These are phyloP conservation scores for Gymnoscelis rufifasciata DNA, from an alignment of 2,888 invertebrate genomes.

Conservation along the genomic window DNA sequence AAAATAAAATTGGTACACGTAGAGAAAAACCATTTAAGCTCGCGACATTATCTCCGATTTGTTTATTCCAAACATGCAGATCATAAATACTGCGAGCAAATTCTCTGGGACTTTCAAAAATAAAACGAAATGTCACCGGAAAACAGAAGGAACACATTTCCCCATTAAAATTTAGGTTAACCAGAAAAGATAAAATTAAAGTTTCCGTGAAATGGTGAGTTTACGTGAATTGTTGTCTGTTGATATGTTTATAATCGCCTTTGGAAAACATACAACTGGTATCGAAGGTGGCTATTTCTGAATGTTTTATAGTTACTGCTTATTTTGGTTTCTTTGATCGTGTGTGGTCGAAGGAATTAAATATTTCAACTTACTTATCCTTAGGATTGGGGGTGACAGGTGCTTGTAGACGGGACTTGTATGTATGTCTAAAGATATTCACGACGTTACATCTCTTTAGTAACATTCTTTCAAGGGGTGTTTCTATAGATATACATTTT, in stretches of 20 bases:
- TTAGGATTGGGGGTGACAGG: background rate
- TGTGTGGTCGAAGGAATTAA: slow-evolving; percentile 60
- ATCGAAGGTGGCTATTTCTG: slow-evolving; percentile 56
- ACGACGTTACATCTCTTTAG: no score
- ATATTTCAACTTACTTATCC: slow-evolving; percentile 24
- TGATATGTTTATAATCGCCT: slow-evolving; percentile 70
- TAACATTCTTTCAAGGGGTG: no score
- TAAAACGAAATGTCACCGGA: slow-evolving; percentile 8
- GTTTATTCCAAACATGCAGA: no score
- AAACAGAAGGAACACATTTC: slow-evolving; percentile 12
- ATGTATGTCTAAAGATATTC: no score
- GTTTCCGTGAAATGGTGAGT: slow-evolving; percentile 52
- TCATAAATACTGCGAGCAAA: background rate
- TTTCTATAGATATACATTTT: no score
- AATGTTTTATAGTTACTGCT: slow-evolving; percentile 60
- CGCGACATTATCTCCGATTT: no score
- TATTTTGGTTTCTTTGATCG: slow-evolving; percentile 57
- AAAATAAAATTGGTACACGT: no score
- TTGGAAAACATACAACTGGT: slow-evolving; percentile 50
- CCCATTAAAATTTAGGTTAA: slow-evolving; percentile 21
- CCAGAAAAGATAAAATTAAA: slow-evolving; percentile 37
- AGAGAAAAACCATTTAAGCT: no score
- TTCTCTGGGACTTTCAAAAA: background rate
- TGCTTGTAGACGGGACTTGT: background rate
- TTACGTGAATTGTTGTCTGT: slow-evolving; percentile 56